These are phyloP conservation scores for Lichenostomus cassidix DNA, from an alignment of 2,113 vertebrate genomes.

Conservation along the genomic window DNA sequence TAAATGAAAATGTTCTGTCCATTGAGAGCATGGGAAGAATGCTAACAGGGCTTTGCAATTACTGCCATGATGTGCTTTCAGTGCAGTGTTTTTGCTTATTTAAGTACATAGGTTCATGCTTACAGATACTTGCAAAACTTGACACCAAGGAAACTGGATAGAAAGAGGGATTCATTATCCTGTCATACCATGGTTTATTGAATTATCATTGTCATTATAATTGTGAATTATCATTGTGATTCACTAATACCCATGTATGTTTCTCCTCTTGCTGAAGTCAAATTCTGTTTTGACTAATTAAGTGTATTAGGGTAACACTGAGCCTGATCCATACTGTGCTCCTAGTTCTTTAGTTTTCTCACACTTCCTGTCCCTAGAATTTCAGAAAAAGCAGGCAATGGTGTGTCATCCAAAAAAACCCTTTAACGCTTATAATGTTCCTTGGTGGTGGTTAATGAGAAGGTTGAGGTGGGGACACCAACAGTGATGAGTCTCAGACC, in stretches of 20 bases:
- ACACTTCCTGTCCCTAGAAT: not conserved
- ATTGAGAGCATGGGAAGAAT: not conserved
- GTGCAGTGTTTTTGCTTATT: not conserved
- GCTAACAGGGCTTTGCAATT: slow-evolving; percentile 5
- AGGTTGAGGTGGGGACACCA: not conserved
- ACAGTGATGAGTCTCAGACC: not conserved
- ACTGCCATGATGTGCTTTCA: not conserved
- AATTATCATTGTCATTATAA: not conserved
- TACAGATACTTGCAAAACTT: not conserved
- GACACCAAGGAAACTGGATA: not conserved
- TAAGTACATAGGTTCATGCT: not conserved
- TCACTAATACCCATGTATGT: not conserved
- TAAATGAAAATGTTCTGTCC: slow-evolving; percentile 38
- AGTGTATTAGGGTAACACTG: not conserved
- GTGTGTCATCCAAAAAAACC: not conserved
- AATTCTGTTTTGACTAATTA: not conserved
- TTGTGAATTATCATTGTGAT: not conserved
- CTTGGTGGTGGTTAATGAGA: not conserved
- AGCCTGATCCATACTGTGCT: not conserved
- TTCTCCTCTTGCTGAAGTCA: not conserved
- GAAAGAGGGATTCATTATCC: not conserved
- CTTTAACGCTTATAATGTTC: not conserved
- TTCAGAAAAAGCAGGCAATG: not conserved
- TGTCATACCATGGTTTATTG: not conserved
- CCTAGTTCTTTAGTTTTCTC: not conserved